Percentiles rank a stretch among this genome's conserved stretches.
phyloP scores from a whole-genome alignment of 1,140 invertebrate species.

The Pachypeltis micranthus region DNA sequence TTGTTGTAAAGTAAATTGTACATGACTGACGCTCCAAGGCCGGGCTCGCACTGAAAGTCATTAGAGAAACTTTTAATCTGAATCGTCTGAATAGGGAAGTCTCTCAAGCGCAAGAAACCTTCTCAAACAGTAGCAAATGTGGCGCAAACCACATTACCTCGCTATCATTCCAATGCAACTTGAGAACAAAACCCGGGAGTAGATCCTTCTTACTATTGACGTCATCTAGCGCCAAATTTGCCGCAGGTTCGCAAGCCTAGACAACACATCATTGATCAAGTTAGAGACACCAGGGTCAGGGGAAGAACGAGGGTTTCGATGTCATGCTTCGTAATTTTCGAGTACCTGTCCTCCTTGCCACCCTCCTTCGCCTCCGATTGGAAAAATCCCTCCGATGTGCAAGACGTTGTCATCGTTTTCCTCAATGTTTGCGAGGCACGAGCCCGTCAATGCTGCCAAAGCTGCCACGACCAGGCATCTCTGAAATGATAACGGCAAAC shows the following conservation, averaged over 20 bases:
- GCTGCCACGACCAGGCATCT: not conserved
- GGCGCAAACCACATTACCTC: constrained; percentile 56
- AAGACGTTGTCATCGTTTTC: constrained; percentile 52
- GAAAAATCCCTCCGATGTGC: constrained; percentile 96
- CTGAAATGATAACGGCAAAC: too few relatives aligned
- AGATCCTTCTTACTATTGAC: constrained; percentile 84
- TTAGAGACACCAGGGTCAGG: too few relatives aligned
- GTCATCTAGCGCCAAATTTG: constrained; percentile 86
- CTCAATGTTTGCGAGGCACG: not conserved
- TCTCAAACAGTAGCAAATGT: not conserved
- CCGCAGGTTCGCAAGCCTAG: constrained; percentile 84
- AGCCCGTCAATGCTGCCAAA: not conserved
- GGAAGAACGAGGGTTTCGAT: too few relatives aligned
- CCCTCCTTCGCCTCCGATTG: constrained; percentile 85
- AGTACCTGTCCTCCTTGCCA: constrained; percentile 84
- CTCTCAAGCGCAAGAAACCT: not conserved
- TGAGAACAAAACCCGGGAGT: constrained; percentile 80
- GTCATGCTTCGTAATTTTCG: too few relatives aligned
- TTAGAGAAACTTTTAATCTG: not conserved
- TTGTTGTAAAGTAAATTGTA: constrained; percentile 95
- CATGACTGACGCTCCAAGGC: constrained; percentile 92
- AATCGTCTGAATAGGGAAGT: too few relatives aligned
- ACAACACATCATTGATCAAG: too few relatives aligned
- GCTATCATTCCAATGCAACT: constrained; percentile 92
- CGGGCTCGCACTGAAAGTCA: constrained; percentile 87